These are phyloP conservation scores for Phoenicopterus ruber DNA, from an alignment of 2,113 vertebrate genomes.

Conservation along the genomic window DNA sequence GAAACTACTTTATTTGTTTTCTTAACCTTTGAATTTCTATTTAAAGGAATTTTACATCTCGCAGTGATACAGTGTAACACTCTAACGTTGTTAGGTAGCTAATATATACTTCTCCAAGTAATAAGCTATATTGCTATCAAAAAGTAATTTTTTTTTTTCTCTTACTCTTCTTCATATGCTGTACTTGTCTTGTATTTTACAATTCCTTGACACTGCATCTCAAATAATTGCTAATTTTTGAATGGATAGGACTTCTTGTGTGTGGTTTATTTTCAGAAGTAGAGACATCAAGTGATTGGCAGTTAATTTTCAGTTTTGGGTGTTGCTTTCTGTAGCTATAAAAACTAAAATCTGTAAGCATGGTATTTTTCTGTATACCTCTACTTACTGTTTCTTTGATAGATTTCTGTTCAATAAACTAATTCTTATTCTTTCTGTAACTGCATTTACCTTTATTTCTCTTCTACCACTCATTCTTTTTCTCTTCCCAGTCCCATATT, in stretches of 20 bases:
- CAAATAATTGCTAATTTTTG: not conserved
- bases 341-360: not conserved
- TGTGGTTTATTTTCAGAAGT: not conserved
- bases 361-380: not conserved
- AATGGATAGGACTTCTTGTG: not conserved
- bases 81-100: not conserved
- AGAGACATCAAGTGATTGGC: not conserved
- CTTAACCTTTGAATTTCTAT: not conserved
- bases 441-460: not conserved
- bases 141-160: not conserved
- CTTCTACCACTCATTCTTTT: constrained; percentile 32
- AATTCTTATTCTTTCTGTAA: not conserved
- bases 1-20: not conserved
- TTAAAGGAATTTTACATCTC: not conserved
- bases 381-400: not conserved
- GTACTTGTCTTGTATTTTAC: not conserved
- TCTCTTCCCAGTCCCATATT: constrained; percentile 47
- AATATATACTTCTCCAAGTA: not conserved
- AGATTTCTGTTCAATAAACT: not conserved
- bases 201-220: not conserved
- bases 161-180: not conserved
- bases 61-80: rapidly evolving
- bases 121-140: not conserved
- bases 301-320: not conserved
- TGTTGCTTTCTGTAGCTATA: not conserved